Evolutionary conservation across 2,888 invertebrate species (phyloP), one percentile per base, ranked within the genome.

Genomic region (Ischnura elegans): DNA sequence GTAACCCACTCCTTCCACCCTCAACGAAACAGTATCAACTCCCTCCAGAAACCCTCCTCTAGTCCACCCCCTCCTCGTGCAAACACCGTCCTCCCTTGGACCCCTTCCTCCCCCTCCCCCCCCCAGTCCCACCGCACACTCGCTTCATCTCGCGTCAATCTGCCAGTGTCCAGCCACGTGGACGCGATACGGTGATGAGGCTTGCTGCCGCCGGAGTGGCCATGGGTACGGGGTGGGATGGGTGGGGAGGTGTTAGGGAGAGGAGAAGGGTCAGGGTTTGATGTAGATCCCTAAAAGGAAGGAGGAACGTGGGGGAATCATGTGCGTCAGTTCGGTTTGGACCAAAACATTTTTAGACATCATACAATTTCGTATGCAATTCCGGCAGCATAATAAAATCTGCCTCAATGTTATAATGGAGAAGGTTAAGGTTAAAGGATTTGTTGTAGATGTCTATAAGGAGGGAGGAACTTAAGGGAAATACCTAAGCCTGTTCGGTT

Each of bases 141-240:
- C 76, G 36, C 29, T 76, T 76, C 76, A 76, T 76, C 76, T 76
- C 29, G 76, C 45, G 86, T 86, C 86, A 86, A 86, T 86, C 86
- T 86, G 86, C 86, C 86, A 6, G 45, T 86, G 46, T 86, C 86
- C 86, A 86, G 86, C 46, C 86, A 86, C 86, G 86, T 86, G 86
- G 86, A 86, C 45, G 43, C 21, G 46, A 45, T 43, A 46, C 86
- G 86, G 45, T 46, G 86, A 86, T 86, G 86, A 45, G n/a, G 45
- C 46, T 86, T 86, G 45, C 25, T 19, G 43, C 5, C 5, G n/a
- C 8, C 45, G 86, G 16, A 45, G 25, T 86, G 86, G 1, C 10
- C 13, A 21, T 16, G 19, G 86, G 45, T 16, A 45, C 21, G 21
- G 86, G 86, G 86, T 4, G n/a, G 13, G 51, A 19, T 13, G 13